Conservation (phyloP, 2,888 invertebrate genomes). For the Pseudococcus longispinus region DNA sequence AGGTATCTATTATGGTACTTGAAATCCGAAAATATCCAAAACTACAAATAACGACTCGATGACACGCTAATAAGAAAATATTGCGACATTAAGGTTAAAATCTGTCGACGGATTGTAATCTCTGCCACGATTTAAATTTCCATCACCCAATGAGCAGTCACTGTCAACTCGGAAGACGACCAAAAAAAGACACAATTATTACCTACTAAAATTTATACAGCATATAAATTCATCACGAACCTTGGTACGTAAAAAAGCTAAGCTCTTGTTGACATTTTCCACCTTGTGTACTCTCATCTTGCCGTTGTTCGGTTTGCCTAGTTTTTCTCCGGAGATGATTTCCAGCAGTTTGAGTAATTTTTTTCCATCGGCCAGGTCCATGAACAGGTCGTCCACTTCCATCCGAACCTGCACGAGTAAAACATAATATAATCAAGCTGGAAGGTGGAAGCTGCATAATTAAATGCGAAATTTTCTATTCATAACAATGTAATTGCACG, state of each 20-base stretch:
- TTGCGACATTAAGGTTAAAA: neutral
- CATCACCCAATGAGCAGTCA: neutral
- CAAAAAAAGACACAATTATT: neutral
- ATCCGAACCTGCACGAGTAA: constrained; percentile 79
- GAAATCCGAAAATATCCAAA: neutral
- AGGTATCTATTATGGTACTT: neutral
- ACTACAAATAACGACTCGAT: neutral
- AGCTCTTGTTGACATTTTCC: constrained; percentile 97
- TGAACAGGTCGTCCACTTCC: constrained; percentile 97
- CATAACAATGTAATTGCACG: neutral
- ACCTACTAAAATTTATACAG: neutral
- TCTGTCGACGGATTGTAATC: neutral
- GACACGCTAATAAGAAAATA: neutral
- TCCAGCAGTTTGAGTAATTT: constrained; percentile 91
- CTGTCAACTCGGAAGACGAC: neutral
- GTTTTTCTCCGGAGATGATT: constrained; percentile 97
- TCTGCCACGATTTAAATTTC: neutral
- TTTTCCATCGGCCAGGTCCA: constrained; percentile 93
- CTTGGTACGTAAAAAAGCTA: constrained; percentile 95
- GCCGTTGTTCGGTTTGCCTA: constrained; percentile 95
- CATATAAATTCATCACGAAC: constrained; percentile 63
- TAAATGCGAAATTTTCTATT: neutral
- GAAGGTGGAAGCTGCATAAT: neutral
- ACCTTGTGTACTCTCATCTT: constrained; percentile 98
- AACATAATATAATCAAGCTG: neutral